These are phyloP conservation scores for Aethina tumida DNA, from an alignment of 1,140 invertebrate genomes.

Conservation along the genomic window DNA sequence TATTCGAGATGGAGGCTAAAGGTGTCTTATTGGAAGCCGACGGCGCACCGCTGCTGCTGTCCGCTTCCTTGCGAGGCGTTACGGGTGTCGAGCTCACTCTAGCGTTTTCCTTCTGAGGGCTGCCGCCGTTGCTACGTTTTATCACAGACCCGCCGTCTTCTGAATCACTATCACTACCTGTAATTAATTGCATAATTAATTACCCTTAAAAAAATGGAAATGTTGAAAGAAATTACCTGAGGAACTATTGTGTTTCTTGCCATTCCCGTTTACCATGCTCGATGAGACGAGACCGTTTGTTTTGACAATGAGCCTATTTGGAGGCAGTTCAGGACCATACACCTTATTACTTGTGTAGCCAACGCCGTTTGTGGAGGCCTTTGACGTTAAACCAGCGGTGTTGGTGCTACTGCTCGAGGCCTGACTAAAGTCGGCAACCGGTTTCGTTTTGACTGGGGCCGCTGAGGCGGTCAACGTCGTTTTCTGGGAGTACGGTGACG, in stretches of 20 bases:
- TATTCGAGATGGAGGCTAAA: too few relatives aligned
- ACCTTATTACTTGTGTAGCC: slow-evolving; percentile 28
- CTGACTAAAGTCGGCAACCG: not conserved
- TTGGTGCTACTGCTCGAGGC: slow-evolving; percentile 9
- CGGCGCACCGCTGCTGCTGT: too few relatives aligned
- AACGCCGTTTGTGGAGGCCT: slow-evolving; percentile 16
- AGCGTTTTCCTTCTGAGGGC: slow-evolving; percentile 8
- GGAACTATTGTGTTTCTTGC: slow-evolving; percentile 10
- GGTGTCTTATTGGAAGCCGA: too few relatives aligned
- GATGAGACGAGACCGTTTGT: slow-evolving; percentile 5
- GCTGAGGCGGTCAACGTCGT: not conserved
- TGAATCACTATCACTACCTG: slow-evolving; percentile 17
- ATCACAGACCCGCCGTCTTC: slow-evolving; percentile 9
- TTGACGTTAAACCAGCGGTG: slow-evolving; percentile 5
- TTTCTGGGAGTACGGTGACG: slow-evolving; percentile 28
- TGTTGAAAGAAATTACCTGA: too few relatives aligned
- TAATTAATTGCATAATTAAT: too few relatives aligned
- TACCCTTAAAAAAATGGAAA: too few relatives aligned
- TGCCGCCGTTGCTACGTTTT: slow-evolving; percentile 7
- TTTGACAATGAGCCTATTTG: slow-evolving; percentile 14
- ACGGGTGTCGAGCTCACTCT: too few relatives aligned
- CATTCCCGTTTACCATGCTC: slow-evolving; percentile 15
- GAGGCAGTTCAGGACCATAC: slow-evolving; percentile 32
- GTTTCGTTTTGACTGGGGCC: slow-evolving; percentile 1
- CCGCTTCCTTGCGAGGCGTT: slow-evolving; percentile 7